A percentile compares a stretch with the other conserved stretches of the same genome.
phyloP scores from a whole-genome alignment of 2,797 vertebrate genomes.

The Ataeniobius toweri region DNA sequence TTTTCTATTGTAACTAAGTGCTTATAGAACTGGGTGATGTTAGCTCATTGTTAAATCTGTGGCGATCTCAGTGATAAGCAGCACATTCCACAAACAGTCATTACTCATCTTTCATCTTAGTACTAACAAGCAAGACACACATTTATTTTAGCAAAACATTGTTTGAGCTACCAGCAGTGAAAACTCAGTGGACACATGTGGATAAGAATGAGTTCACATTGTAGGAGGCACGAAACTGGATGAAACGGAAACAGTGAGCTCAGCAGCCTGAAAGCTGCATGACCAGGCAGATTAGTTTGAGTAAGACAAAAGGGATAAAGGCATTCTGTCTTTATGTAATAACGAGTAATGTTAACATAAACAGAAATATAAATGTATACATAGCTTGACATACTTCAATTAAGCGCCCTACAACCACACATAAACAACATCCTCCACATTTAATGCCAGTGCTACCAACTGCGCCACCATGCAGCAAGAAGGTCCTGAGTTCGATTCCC shows the following conservation, averaged over 20 bases:
- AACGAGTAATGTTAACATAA: neutral
- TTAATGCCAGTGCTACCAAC: no score
- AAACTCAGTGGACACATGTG: neutral
- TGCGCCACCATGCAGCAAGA: no score
- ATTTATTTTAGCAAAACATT: neutral
- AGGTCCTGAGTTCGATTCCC: no score
- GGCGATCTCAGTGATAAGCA: neutral
- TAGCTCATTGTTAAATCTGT: neutral
- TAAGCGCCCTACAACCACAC: neutral
- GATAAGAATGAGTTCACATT: neutral
- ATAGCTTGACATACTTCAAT: neutral
- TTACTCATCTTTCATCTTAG: neutral
- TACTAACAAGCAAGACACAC: neutral
- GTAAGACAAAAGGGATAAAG: neutral
- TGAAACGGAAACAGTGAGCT: neutral
- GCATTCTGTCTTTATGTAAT: neutral
- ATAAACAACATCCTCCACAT: neutral
- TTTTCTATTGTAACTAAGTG: neutral
- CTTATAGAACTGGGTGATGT: neutral
- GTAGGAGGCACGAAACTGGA: neutral
- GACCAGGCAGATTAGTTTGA: conserved; percentile 2
- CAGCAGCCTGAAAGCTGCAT: neutral
- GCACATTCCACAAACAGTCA: conserved; percentile 1
- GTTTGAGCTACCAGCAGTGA: conserved; percentile 2
- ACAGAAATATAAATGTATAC: neutral